A percentile compares a stretch with the other conserved stretches of the same genome.
Conservation (phyloP, 1,140 invertebrate genomes). For the Cherax destructor region DNA sequence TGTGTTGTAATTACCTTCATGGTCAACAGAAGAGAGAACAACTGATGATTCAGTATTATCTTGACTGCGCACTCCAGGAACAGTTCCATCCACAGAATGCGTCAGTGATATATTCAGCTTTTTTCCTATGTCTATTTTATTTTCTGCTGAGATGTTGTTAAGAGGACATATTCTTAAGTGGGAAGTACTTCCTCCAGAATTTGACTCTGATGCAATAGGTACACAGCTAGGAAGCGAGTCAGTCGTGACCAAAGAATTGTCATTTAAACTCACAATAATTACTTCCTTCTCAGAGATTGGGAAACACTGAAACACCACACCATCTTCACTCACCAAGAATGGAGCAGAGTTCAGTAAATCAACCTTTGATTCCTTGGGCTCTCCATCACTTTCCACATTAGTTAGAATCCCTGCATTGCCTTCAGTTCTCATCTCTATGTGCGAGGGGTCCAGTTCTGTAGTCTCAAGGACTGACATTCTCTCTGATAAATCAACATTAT, state of each 20-base stretch:
- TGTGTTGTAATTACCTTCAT: background rate
- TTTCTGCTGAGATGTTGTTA: too few species aligned
- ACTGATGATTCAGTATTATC: background rate
- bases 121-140: background rate
- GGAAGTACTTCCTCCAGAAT: background rate
- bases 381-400: background rate
- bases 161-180: constrained; percentile 3
- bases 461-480: background rate
- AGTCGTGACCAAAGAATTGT: constrained; percentile 31
- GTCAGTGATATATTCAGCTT: background rate
- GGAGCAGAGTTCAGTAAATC: constrained; percentile 37
- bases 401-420: background rate
- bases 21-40: background rate
- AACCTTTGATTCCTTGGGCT: constrained; percentile 19
- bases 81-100: background rate
- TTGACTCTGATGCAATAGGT: background rate
- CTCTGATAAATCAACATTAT: background rate
- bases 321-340: constrained; percentile 55
- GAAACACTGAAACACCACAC: constrained; percentile 50
- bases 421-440: background rate
- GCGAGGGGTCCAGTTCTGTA: background rate
- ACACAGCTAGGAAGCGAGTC: constrained; percentile 14
- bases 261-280: constrained; percentile 53
- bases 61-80: background rate
- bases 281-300: constrained; percentile 50